Conservation (phyloP, 2,888 invertebrate species). For the Phalera bucephala region DNA sequence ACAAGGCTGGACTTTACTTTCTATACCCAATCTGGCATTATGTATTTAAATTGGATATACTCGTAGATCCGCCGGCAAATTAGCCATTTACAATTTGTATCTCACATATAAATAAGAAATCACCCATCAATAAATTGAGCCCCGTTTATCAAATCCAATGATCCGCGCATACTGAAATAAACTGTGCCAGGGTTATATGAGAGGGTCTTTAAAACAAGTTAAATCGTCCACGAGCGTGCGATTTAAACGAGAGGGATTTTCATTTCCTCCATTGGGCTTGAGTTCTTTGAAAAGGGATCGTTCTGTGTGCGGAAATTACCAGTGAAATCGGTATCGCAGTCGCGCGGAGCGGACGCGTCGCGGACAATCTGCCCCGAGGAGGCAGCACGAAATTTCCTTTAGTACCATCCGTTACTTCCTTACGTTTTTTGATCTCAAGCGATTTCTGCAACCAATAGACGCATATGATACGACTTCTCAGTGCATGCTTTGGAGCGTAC, state of each 20-base stretch:
- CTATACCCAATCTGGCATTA: too few species aligned
- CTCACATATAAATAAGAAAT: too few species aligned
- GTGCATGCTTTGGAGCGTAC: too few species aligned
- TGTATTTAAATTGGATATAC: too few species aligned
- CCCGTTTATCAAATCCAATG: background rate
- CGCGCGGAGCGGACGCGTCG: constrained; percentile 41
- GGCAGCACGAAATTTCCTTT: constrained; percentile 3
- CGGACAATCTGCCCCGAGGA: constrained; percentile 31
- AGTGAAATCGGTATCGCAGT: constrained; percentile 56
- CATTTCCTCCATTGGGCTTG: constrained; percentile 59
- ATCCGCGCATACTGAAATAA: background rate
- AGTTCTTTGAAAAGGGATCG: constrained; percentile 51
- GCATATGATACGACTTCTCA: background rate
- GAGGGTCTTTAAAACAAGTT: constrained; percentile 32
- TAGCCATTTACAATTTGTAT: too few species aligned
- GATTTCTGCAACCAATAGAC: background rate
- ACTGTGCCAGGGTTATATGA: constrained; percentile 6
- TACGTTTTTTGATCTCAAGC: background rate
- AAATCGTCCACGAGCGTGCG: constrained; percentile 48
- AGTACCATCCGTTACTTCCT: background rate
- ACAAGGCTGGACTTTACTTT: background rate
- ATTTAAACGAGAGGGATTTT: constrained; percentile 67
- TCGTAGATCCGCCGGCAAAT: too few species aligned
- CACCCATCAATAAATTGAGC: background rate
- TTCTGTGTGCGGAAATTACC: constrained; percentile 65